A percentile compares a stretch with the other conserved stretches of the same genome.
These are phyloP conservation scores for Dicrurus megarhynchus DNA, from an alignment of 2,113 vertebrate species.

Conservation along the genomic window DNA sequence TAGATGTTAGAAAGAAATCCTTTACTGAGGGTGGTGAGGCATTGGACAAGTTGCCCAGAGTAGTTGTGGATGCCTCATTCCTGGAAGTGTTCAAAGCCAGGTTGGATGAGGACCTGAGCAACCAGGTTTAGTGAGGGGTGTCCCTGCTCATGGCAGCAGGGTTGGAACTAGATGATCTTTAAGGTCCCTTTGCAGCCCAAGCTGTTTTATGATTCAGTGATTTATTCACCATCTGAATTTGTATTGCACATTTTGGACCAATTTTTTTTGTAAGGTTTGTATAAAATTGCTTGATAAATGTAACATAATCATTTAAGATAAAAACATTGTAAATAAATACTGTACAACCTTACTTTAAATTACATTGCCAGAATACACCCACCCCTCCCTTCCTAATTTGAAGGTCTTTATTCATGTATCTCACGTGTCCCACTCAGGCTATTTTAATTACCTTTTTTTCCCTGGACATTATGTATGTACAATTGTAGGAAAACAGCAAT, in stretches of 20 bases:
- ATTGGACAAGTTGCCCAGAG: not conserved
- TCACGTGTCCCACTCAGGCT: slow-evolving; percentile 4
- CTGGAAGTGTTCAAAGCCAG: not conserved
- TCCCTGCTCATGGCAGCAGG: not conserved
- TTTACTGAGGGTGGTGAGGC: not conserved
- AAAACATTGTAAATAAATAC: not conserved
- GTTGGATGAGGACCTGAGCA: not conserved
- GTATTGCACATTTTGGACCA: not conserved
- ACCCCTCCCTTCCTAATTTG: slow-evolving; percentile 46
- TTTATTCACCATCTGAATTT: not conserved
- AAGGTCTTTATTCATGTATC: slow-evolving; percentile 18
- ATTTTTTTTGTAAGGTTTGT: not conserved
- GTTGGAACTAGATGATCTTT: not conserved
- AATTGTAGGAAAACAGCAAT: slow-evolving; percentile 55
- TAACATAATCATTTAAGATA: not conserved
- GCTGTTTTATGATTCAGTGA: not conserved
- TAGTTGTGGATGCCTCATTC: not conserved
- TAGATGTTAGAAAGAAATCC: not conserved
- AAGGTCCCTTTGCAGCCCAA: not conserved
- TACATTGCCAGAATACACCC: not conserved
- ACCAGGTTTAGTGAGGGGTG: fast-evolving
- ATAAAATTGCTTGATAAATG: not conserved
- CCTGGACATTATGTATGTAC: slow-evolving; percentile 15
- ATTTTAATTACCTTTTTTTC: slow-evolving; percentile 17
- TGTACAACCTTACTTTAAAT: not conserved